Conservation (phyloP, 2,888 invertebrate genomes). For the Dicyrtomina minuta region DNA sequence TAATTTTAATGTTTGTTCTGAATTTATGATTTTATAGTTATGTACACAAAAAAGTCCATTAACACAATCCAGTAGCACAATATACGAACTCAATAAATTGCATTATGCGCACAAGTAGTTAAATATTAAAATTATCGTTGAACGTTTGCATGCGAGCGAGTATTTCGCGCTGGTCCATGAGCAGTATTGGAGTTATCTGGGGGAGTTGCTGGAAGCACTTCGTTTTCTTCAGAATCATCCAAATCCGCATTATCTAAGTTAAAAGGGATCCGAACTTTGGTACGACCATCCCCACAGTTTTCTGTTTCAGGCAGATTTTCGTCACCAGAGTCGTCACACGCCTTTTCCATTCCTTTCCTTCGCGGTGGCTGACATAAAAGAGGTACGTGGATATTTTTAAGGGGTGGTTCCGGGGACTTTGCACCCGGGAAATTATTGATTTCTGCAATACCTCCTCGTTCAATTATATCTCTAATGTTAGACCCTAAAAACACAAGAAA, state of each 20-base stretch:
- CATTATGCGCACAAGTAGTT: not conserved
- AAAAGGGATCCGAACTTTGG: not conserved
- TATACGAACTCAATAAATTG: not conserved
- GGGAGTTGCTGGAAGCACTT: not conserved
- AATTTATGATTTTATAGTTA: not conserved
- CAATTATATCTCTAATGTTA: not conserved
- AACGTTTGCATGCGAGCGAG: conserved; percentile 6
- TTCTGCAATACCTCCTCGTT: not conserved
- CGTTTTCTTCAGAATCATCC: not conserved
- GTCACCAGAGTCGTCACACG: not conserved
- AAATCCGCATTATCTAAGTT: conserved; percentile 9
- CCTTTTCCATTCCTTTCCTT: not conserved
- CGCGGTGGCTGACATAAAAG: not conserved
- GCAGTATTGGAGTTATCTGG: not conserved
- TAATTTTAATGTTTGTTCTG: too few relatives aligned
- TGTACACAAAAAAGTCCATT: not conserved
- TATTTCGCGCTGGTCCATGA: conserved; percentile 1
- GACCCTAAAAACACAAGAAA: not conserved
- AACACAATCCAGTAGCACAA: not conserved
- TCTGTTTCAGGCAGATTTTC: not conserved
- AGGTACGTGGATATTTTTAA: not conserved
- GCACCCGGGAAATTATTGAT: not conserved
- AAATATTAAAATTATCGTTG: not conserved
- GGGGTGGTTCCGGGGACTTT: not conserved
- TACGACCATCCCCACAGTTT: not conserved